Evolutionary conservation across 2,113 vertebrate species (phyloP).

Genomic region (Polyodon spathula): DNA sequence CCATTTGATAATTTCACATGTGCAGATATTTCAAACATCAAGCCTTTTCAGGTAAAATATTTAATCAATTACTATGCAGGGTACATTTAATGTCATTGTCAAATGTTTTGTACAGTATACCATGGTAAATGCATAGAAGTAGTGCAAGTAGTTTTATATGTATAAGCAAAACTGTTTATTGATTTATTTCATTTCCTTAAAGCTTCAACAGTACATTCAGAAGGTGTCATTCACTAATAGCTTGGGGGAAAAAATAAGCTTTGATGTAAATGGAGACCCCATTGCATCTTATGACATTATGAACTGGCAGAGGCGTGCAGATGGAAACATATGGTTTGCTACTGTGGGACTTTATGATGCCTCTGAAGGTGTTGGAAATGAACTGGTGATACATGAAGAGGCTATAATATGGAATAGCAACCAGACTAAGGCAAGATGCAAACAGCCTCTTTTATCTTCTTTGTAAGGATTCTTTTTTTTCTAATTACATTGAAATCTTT

Average conservation of each 20-base stretch:
- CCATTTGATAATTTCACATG: no score
- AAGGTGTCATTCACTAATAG: neutral
- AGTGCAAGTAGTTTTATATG: no score
- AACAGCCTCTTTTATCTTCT: neutral
- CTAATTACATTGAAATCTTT: neutral
- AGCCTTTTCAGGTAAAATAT: slow-evolving; percentile 11
- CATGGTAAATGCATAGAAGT: no score
- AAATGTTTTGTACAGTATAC: no score
- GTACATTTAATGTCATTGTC: no score
- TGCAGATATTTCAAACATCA: neutral
- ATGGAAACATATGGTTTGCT: neutral
- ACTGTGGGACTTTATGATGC: slow-evolving; percentile 6
- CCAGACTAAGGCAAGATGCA: neutral
- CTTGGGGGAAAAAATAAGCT: slow-evolving; percentile 3
- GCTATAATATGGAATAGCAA: slow-evolving; percentile 7
- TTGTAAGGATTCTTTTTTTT: neutral
- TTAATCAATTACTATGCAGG: no score
- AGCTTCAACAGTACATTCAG: no score
- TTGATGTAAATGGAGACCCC: neutral
- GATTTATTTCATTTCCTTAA: no score
- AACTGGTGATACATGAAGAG: slow-evolving; percentile 8
- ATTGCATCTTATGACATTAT: slow-evolving; percentile 12
- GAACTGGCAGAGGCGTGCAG: slow-evolving; percentile 9
- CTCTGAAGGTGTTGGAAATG: neutral
- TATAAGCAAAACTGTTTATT: no score